Conservation (phyloP, 2,113 vertebrate genomes). For the Corvus hawaiiensis region DNA sequence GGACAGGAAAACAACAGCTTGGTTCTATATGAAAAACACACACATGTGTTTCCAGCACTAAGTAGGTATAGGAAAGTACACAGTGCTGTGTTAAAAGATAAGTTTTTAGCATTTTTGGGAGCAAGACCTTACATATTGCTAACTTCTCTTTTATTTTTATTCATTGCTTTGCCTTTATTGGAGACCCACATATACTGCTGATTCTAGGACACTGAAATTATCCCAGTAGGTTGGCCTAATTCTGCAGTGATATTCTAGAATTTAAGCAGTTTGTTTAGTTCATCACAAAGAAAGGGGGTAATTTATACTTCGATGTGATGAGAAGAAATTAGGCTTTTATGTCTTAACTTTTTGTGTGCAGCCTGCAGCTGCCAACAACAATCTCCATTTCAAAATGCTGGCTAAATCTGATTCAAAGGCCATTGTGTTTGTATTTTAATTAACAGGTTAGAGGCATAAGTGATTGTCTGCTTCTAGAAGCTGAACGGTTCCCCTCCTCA, state of each 20-base stretch:
- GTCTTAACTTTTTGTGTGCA: constrained; percentile 9
- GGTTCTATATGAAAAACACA: background rate
- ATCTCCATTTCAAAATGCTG: constrained; percentile 29
- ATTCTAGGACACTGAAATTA: background rate
- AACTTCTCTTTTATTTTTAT: background rate
- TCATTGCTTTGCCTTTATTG: background rate
- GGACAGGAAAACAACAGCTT: background rate
- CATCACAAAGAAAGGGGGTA: background rate
- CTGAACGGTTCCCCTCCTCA: background rate
- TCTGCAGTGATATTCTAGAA: background rate
- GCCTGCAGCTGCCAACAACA: constrained; percentile 29
- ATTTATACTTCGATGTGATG: constrained; percentile 12
- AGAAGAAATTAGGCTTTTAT: constrained; percentile 36
- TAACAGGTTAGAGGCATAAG: constrained; percentile 4
- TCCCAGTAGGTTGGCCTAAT: background rate
- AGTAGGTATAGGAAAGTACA: background rate
- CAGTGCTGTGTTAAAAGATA: background rate
- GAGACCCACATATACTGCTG: background rate
- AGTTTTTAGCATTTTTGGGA: background rate
- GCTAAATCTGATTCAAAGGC: constrained; percentile 1
- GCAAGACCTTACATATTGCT: background rate
- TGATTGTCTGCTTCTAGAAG: background rate
- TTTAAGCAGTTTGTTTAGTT: background rate
- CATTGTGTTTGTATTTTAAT: background rate
- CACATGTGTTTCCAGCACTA: background rate